phyloP scores from a whole-genome alignment of 2,113 vertebrate genomes.

The Ranitomeya variabilis region DNA sequence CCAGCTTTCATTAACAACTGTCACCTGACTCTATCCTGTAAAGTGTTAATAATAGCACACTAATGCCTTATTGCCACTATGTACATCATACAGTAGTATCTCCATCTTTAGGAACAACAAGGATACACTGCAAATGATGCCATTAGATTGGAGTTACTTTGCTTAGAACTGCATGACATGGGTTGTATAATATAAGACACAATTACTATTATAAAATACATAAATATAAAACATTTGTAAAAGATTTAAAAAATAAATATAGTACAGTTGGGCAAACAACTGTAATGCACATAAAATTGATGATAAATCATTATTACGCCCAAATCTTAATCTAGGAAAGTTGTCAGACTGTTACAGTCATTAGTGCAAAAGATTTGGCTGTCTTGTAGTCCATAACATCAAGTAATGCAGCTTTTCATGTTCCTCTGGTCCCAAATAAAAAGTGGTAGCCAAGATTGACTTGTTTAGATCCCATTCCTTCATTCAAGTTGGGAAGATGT shows the following conservation, averaged over 20 bases:
- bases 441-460: background rate
- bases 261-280: background rate
- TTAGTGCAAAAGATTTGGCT: conserved; percentile 15
- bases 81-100: background rate
- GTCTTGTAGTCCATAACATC: background rate
- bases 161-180: background rate
- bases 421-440: background rate
- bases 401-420: background rate
- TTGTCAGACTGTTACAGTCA: background rate
- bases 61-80: background rate
- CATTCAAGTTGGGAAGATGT: background rate
- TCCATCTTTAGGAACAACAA: background rate
- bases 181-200: conserved; percentile 4
- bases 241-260: background rate
- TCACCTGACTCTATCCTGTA: background rate
- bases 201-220: background rate
- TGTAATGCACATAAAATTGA: background rate
- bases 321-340: background rate
- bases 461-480: background rate
- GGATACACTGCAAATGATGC: background rate
- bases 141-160: background rate
- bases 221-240: background rate
- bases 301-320: background rate
- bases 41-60: background rate
- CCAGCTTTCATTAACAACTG: background rate